Evolutionary conservation across 2,888 invertebrate genomes (phyloP).

Genomic region (Diadegma fenestrale): DNA sequence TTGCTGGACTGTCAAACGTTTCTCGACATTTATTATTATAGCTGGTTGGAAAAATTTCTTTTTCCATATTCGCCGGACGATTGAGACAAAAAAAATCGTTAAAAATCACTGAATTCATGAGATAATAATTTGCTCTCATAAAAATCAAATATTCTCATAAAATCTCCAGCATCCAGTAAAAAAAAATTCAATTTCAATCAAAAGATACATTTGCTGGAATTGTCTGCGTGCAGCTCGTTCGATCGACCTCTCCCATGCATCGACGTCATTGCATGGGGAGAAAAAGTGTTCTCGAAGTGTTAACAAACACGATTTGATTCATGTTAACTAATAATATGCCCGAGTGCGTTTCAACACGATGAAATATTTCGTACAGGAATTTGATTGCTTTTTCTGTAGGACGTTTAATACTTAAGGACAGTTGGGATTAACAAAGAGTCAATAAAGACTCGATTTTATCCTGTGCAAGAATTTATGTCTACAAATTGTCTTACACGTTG

Average conservation of each 20-base stretch:
- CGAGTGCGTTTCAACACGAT: conserved; percentile 3
- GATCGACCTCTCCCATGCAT: not conserved
- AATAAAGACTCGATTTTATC: conserved; percentile 38
- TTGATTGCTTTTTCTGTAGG: not conserved
- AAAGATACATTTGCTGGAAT: not conserved
- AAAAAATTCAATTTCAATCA: not conserved
- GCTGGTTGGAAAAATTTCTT: no score
- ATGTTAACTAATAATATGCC: not conserved
- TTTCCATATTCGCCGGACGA: no score
- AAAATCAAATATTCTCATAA: not conserved
- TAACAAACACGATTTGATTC: not conserved
- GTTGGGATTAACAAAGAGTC: conserved; percentile 23
- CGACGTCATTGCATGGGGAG: no score
- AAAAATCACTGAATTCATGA: not conserved
- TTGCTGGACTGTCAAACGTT: no score
- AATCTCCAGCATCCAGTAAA: not conserved
- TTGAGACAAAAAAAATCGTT: not conserved
- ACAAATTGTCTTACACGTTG: conserved; percentile 35
- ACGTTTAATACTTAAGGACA: conserved; percentile 5
- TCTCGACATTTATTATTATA: no score
- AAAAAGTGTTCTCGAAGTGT: not conserved
- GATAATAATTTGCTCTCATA: not conserved
- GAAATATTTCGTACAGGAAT: conserved; percentile 6
- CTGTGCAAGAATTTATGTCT: conserved; percentile 26
- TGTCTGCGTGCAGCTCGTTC: not conserved